These are phyloP conservation scores for Tinea semifulvella DNA, from an alignment of 2,888 invertebrate genomes.

Conservation along the genomic window DNA sequence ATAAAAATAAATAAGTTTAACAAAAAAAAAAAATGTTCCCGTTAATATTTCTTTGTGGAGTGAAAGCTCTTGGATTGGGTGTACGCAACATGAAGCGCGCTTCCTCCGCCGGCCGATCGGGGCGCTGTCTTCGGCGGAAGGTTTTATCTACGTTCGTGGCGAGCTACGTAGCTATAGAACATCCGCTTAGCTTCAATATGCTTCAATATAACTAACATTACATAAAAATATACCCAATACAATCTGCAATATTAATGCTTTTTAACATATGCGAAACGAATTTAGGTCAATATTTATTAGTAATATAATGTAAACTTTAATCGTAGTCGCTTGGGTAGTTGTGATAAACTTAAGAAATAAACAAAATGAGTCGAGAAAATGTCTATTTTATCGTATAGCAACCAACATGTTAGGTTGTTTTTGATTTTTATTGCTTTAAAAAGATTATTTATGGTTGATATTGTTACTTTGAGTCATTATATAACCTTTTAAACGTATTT, in stretches of 20 bases:
- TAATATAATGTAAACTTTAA: background rate
- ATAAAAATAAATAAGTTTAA: background rate
- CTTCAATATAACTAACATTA: no score
- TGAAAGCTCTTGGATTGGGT: constrained; percentile 40
- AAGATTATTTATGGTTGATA: background rate
- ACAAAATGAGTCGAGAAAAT: background rate
- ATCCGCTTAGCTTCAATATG: constrained; percentile 48
- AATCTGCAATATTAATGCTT: background rate
- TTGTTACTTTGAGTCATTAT: background rate
- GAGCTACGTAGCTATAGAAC: constrained; percentile 53
- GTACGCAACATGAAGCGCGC: constrained; percentile 58
- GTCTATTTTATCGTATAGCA: background rate
- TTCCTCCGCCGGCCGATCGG: constrained; percentile 47
- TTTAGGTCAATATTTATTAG: background rate
- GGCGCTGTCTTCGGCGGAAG: constrained; percentile 62
- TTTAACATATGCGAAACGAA: background rate
- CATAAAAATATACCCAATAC: constrained; percentile 10
- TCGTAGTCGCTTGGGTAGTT: background rate
- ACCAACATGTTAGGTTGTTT: constrained; percentile 3
- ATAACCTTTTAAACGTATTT: background rate
- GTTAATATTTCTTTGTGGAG: background rate
- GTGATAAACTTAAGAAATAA: background rate
- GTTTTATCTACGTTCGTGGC: constrained; percentile 49
- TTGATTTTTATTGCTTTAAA: background rate
- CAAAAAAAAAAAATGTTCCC: background rate